Evolutionary conservation across 2,113 vertebrate species (phyloP).

Genomic region (Scomber scombrus): DNA sequence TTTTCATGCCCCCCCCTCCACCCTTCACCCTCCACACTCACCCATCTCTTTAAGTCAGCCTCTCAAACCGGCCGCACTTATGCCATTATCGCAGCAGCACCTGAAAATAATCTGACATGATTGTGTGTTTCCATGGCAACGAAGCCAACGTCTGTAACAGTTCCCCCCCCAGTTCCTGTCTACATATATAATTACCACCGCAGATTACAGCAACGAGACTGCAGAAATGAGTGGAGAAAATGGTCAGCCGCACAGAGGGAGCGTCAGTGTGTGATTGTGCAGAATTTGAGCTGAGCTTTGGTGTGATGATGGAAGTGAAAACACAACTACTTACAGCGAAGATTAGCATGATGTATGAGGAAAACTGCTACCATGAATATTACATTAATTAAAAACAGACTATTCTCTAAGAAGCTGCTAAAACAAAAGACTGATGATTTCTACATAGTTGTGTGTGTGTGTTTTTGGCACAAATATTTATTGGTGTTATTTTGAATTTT

Average conservation of each 20-base stretch:
- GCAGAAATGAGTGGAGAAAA: conserved; percentile 37
- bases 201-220: conserved; percentile 52
- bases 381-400: too few relatives aligned
- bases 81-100: conserved; percentile 70
- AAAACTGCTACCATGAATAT: too few relatives aligned
- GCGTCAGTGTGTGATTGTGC: neutral
- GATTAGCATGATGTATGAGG: too few relatives aligned
- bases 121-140: conserved; percentile 81
- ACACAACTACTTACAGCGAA: neutral
- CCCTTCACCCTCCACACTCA: too few relatives aligned
- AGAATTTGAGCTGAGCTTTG: too few relatives aligned
- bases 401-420: too few relatives aligned
- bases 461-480: too few relatives aligned
- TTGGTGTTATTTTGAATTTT: too few relatives aligned
- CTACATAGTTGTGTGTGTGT: too few relatives aligned
- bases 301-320: neutral
- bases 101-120: conserved; percentile 79
- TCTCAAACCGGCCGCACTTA: conserved; percentile 36
- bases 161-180: conserved; percentile 70
- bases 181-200: conserved; percentile 76
- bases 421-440: too few relatives aligned
- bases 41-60: conserved; percentile 31
- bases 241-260: neutral
- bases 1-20: conserved; percentile 1
- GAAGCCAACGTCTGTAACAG: conserved; percentile 65